phyloP scores from a whole-genome alignment of 2,888 invertebrate species.

The Philhelius pedissequus region DNA sequence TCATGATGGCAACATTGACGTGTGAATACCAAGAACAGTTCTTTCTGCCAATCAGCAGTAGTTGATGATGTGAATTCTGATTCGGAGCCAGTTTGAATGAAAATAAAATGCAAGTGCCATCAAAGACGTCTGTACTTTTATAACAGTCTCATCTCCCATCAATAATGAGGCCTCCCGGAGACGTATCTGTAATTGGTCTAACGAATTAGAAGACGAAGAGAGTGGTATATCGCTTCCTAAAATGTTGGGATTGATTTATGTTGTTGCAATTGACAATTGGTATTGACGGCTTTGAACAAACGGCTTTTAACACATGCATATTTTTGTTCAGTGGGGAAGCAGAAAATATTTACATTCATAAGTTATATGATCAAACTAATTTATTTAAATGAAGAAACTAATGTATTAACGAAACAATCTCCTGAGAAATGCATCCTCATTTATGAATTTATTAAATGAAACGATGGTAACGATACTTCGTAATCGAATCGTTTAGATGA shows the following conservation, averaged over 20 bases:
- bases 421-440: no score
- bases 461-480: no score
- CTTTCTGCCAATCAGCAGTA: slow-evolving; percentile 37
- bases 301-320: no score
- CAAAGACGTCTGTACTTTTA: not conserved
- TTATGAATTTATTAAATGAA: no score
- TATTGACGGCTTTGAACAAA: no score
- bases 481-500: no score
- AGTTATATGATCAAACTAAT: no score
- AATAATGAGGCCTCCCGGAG: not conserved
- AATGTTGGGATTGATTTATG: slow-evolving; percentile 31
- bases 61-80: slow-evolving; percentile 3
- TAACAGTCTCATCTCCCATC: slow-evolving; percentile 21
- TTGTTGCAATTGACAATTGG: slow-evolving; percentile 31
- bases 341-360: no score
- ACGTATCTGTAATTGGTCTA: slow-evolving; percentile 41
- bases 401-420: no score
- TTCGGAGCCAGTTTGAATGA: slow-evolving; percentile 11
- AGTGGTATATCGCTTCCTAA: slow-evolving; percentile 34
- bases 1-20: slow-evolving; percentile 21
- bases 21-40: slow-evolving; percentile 41
- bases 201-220: slow-evolving; percentile 48
- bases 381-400: no score
- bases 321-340: no score
- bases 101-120: slow-evolving; percentile 28